Percentiles rank a stretch among this genome's conserved stretches.
These are phyloP conservation scores for Xenopus petersii DNA, from an alignment of 2,797 vertebrate genomes.

Conservation along the genomic window DNA sequence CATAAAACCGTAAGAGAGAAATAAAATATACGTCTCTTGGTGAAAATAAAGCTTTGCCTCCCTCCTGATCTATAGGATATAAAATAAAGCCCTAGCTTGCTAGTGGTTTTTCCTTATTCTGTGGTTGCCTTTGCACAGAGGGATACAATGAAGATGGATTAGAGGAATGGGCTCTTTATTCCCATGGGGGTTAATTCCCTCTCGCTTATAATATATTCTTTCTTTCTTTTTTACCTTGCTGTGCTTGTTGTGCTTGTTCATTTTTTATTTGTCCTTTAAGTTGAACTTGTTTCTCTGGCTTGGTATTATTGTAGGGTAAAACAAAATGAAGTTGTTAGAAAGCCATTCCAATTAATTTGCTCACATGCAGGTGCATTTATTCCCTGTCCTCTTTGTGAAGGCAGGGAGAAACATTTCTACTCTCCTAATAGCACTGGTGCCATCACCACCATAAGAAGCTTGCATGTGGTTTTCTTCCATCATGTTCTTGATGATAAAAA, in stretches of 20 bases:
- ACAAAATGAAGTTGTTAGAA: too few relatives aligned
- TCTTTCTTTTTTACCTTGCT: slow-evolving; percentile 53
- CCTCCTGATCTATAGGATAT: slow-evolving; percentile 98
- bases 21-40: slow-evolving; percentile 99
- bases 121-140: slow-evolving; percentile 85
- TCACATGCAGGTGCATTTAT: slow-evolving; percentile 9
- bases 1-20: slow-evolving; percentile 98
- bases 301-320: slow-evolving; percentile 5
- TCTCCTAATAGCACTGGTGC: neutral
- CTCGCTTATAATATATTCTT: slow-evolving; percentile 61
- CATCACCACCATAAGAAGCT: neutral
- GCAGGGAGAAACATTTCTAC: neutral
- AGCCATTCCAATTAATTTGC: slow-evolving; percentile 21
- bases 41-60: slow-evolving; percentile 98
- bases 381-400: neutral
- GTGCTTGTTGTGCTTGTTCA: neutral
- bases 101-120: slow-evolving; percentile 88
- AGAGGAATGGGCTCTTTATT: slow-evolving; percentile 67
- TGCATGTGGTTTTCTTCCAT: too few relatives aligned
- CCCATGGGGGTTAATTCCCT: slow-evolving; percentile 68
- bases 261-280: slow-evolving; percentile 48
- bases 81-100: slow-evolving; percentile 95
- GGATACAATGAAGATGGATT: slow-evolving; percentile 94
- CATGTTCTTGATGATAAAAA: too few relatives aligned
- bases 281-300: neutral